Evolutionary conservation across 2,113 vertebrate genomes (phyloP), one percentile per base, ranked within the genome.

Genomic region (Pelecanoides urinatrix): DNA sequence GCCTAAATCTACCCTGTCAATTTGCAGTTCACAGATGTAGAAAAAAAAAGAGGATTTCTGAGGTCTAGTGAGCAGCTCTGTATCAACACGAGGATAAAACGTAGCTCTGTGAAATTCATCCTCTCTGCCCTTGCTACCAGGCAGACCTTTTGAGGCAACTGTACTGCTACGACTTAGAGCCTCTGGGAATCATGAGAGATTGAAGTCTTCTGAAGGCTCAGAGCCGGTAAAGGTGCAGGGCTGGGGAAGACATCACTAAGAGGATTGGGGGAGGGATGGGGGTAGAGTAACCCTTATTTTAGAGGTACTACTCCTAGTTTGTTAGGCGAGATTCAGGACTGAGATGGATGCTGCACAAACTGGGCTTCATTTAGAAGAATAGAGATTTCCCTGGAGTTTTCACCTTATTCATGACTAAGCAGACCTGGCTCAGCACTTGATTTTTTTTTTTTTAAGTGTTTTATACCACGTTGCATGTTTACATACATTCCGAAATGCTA

Each of bases 181-280:
- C 30, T 25, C 42, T 13, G 25, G 20, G 18, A 58, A 44, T 1
- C 5, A 4, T 0, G 6, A 34, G 6, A 9, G n/a, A 19, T 3
- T 9, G 44, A 12, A 1, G 22, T 11, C 20, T 20, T 7, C 34
- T 11, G 22, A 19, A n/a, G 12, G 32, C 32, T 11, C 21, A 7
- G 63, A 11, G 34, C 6, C 2, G 25, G 16, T 4, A 14, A 32
- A 42, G 25, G 40, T 2, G 19, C 8, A 4, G 15, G 15, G 36
- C 23, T 9, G 53, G 4, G n/a, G 17, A 15, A 38, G 7, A 16
- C 1, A 5, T 3, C 19, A 3, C 2, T 6, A 16, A 29, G 9
- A 2, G 45, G 10, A 25, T 6, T 0, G 13, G 19, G 19, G 26
- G 2, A 32, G n/a, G 16, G 5, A 16, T 0, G 5, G 21, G 14